Evolutionary conservation across 2,113 vertebrate genomes (phyloP), one percentile per base, ranked within the genome.

Genomic region (Pangasianodon gigas): DNA sequence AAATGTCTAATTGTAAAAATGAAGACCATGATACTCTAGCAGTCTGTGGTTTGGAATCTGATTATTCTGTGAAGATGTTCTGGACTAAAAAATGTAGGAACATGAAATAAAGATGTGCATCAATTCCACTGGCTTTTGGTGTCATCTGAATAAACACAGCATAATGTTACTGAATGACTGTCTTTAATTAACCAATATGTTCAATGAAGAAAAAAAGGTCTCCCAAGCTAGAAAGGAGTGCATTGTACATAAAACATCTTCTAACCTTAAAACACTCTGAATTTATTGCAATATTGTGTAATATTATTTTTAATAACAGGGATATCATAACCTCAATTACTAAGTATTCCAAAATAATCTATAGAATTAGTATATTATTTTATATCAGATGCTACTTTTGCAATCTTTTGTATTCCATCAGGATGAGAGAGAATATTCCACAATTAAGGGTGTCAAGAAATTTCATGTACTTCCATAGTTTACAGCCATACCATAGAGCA

Each of bases 41-140:
- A 89, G 82, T 81, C 89, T 87, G 91, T 93, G 91, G 92, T 91
- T 94, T 95, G 93, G 90, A 93, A 94, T 88, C 29, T 69, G 82
- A 94, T 88, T 90, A 94, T 91, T 93, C 90, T 92, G 58, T 92
- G 65, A 89, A 93, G 86, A 92, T 94, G 92, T 95, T 91, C 91
- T 96, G 94, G 95, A 95, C 93, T 94, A 95, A 96, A 37, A 95
- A 95, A 94, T 91, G 92, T 96, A 96, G 95, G 93, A 92, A 92
- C 93, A 94, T 93, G 92, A 94, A 96, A 96, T 96, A 96, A 96
- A 96, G 92, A 94, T 65, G 86, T 95, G 94, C 94, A 96, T 95
- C 92, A 94, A 94, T 93, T 92, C 92, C 91, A 95, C 88, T 84
- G 52, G 41, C 69, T 90, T 92, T 90, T 89, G 58, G n/a, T 85